Evolutionary conservation across 2,888 invertebrate species (phyloP).

Genomic region (Aquatica leii): DNA sequence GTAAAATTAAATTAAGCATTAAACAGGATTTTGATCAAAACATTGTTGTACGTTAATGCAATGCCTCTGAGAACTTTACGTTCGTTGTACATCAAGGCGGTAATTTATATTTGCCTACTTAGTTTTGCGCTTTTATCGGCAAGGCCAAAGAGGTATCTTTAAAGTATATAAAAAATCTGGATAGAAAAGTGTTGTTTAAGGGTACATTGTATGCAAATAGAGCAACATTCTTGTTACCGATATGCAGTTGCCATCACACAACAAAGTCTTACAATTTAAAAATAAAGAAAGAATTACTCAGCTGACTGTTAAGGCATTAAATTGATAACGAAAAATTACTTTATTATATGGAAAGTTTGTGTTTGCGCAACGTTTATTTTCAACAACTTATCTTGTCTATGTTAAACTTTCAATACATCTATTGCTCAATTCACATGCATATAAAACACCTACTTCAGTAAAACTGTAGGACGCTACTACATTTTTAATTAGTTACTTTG

Average conservation of each 20-base stretch:
- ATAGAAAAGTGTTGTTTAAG: conserved; percentile 57
- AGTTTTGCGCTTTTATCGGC: conserved; percentile 31
- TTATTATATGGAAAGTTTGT: conserved; percentile 32
- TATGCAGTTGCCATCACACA: conserved; percentile 45
- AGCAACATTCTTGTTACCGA: conserved; percentile 56
- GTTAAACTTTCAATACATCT: too few species aligned
- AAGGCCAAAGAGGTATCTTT: conserved; percentile 36
- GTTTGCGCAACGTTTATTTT: background rate
- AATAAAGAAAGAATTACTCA: conserved; percentile 49
- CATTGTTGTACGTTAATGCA: conserved; percentile 13
- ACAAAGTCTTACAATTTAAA: conserved; percentile 48
- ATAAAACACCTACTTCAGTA: too few species aligned
- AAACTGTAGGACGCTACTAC: too few species aligned
- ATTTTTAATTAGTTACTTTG: too few species aligned
- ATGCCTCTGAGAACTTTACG: background rate
- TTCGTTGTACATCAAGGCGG: conserved; percentile 17
- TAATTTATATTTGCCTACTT: conserved; percentile 23
- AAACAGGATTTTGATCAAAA: conserved; percentile 17
- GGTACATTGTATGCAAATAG: conserved; percentile 58
- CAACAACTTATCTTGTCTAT: too few species aligned
- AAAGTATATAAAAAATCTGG: conserved; percentile 48
- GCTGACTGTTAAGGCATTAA: conserved; percentile 40
- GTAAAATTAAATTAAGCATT: too few species aligned
- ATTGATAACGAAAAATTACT: conserved; percentile 44
- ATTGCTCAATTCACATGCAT: too few species aligned